phyloP scores from a whole-genome alignment of 2,113 vertebrate species.

The Oncorhynchus nerka region DNA sequence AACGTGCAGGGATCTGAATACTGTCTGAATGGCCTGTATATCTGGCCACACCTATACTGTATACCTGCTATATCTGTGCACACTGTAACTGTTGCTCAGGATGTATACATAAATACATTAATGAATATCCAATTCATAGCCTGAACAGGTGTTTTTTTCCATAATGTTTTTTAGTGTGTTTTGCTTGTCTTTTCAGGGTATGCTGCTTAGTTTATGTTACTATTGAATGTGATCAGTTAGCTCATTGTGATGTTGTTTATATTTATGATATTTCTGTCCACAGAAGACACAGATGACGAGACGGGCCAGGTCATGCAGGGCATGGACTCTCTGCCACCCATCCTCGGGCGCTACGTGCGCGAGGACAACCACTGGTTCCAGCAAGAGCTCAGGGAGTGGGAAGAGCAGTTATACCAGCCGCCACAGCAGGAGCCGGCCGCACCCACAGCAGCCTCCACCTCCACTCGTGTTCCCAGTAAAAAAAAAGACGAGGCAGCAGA shows the following conservation, averaged over 20 bases:
- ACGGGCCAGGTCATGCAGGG: constrained; percentile 75
- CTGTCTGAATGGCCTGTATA: too few relatives aligned
- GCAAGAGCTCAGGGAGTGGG: constrained; percentile 90
- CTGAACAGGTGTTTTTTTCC: not conserved
- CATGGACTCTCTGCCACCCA: constrained; percentile 76
- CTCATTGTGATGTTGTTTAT: too few relatives aligned
- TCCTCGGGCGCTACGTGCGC: constrained; percentile 82
- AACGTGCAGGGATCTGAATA: too few relatives aligned
- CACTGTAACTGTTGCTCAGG: too few relatives aligned
- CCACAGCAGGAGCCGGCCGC: constrained; percentile 75
- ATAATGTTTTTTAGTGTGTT: not conserved
- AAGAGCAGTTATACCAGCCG: constrained; percentile 86
- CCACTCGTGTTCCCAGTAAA: constrained; percentile 3
- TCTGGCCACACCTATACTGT: too few relatives aligned
- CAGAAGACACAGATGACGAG: constrained; percentile 67
- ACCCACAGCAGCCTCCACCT: constrained; percentile 60
- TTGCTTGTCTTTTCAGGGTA: too few relatives aligned
- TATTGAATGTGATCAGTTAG: too few relatives aligned
- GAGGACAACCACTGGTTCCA: constrained; percentile 92
- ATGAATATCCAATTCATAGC: too few relatives aligned
- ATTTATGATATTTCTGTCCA: not conserved
- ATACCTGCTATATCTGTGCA: too few relatives aligned
- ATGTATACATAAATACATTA: too few relatives aligned
- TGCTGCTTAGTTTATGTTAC: too few relatives aligned
- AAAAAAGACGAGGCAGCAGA: constrained; percentile 33